These are phyloP conservation scores for Jacana jacana DNA, from an alignment of 2,113 vertebrate species.

Conservation along the genomic window DNA sequence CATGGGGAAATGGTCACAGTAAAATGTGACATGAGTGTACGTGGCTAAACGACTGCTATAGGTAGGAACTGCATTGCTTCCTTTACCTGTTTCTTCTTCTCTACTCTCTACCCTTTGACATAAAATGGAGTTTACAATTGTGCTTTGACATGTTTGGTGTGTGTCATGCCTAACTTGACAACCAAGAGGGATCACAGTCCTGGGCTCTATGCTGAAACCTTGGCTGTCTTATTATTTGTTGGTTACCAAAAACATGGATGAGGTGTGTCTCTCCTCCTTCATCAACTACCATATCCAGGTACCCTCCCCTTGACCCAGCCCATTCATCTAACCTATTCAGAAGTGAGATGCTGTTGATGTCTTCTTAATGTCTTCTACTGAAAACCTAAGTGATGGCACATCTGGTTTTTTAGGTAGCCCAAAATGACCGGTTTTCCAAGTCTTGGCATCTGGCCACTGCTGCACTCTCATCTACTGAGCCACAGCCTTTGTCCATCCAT, in stretches of 20 bases:
- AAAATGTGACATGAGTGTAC: background rate
- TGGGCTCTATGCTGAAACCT: background rate
- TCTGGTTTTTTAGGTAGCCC: background rate
- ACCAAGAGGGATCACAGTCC: background rate
- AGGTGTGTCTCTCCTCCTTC: background rate
- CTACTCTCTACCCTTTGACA: background rate
- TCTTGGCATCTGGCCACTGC: background rate
- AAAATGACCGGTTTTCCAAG: background rate
- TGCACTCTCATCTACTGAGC: background rate
- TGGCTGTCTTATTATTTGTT: background rate
- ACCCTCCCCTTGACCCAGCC: background rate
- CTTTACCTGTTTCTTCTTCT: background rate
- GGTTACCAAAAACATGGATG: background rate
- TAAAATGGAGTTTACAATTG: background rate
- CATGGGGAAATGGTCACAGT: background rate
- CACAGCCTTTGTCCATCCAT: background rate
- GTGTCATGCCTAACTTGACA: background rate
- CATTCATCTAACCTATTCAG: background rate
- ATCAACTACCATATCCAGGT: background rate
- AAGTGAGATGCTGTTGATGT: background rate
- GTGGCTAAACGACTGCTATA: background rate
- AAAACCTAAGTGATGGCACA: background rate
- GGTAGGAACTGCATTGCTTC: background rate
- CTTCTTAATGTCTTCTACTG: background rate
- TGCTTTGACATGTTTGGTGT: background rate